Conservation (phyloP, 2,113 vertebrate genomes). For the Gadus chalcogrammus region DNA sequence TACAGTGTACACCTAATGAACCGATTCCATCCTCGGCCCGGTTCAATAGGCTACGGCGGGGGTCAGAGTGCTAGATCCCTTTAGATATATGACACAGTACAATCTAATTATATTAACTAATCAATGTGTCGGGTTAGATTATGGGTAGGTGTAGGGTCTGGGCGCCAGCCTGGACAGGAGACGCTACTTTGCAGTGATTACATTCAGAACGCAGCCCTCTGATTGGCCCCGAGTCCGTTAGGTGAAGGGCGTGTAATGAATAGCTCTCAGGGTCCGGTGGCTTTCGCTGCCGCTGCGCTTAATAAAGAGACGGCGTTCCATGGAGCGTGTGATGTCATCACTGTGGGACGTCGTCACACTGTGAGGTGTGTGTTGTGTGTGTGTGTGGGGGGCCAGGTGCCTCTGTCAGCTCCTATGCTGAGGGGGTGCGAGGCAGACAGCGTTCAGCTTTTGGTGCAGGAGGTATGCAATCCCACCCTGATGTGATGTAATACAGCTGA, state of each 20-base stretch:
- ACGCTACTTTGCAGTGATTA: conserved; percentile 26
- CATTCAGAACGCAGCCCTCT: conserved; percentile 22
- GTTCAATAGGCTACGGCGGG: conserved; percentile 22
- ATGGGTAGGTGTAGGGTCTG: conserved; percentile 2
- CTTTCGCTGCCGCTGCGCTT: conserved; percentile 39
- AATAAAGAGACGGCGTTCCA: conserved; percentile 23
- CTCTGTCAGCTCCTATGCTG: conserved; percentile 17
- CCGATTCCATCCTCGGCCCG: conserved; percentile 35
- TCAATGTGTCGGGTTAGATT: conserved; percentile 29
- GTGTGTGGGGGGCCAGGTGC: background rate
- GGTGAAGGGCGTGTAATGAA: conserved; percentile 32
- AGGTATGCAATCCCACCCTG: background rate
- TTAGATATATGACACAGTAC: conserved; percentile 19
- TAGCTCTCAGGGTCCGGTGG: conserved; percentile 41
- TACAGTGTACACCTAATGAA: conserved; percentile 40
- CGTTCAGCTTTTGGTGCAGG: background rate
- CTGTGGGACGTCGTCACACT: conserved; percentile 11
- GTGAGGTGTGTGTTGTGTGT: conserved; percentile 1
- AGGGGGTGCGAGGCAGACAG: conserved; percentile 9
- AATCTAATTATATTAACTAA: conserved; percentile 31
- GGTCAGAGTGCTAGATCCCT: conserved; percentile 4
- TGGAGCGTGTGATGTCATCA: conserved; percentile 27
- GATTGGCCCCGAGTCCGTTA: conserved; percentile 32
- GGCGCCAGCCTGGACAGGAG: background rate
- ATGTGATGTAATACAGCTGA: background rate